Evolutionary conservation across 2,797 vertebrate genomes (phyloP), one percentile per base, ranked within the genome.

Genomic region (Diplodus puntazzo): DNA sequence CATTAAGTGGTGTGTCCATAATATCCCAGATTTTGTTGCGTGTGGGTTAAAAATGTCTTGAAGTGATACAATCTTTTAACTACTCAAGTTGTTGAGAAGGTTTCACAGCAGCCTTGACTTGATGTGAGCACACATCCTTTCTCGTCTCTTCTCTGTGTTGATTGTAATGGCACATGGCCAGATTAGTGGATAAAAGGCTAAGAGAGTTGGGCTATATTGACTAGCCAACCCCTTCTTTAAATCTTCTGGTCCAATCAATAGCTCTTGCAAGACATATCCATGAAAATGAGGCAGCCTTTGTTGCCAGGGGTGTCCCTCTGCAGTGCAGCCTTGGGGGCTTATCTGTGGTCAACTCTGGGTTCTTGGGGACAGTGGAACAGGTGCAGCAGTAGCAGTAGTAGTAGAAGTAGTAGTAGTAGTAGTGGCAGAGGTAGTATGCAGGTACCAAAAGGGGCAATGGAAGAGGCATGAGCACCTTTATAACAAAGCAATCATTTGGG

Each of bases 381-480:
- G 61, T 89, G 92, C 81, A 85, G 92, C 80, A 90, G 87, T 87
- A 85, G 83, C n/a, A 87, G 85, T 25, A 77, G 80, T 49, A 84
- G 79, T 50, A 72, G 75, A 55, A 80, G 85, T 59, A 80, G 85
- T 21, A 74, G 84, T 73, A 83, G 87, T 75, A 82, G 88, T 81
- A 90, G 89, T 87, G 82, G 90, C 81, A 89, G 90, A 83, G 85
- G 93, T 87, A 87, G 92, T 94, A 87, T 69, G 92, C 90, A 90
- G 91, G 93, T 91, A 90, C 91, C 92, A 86, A 90, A 90, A 92
- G 81, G 89, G 90, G 88, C 91, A 94, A 92, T 90, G 89, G 92
- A 92, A 93, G 90, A 93, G 84, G 91, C 90, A 93, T 92, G 90
- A 94, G 86, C 92, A 94, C 92, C 92, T 95, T 94, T 89, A 90